Evolutionary conservation across 2,888 invertebrate genomes (phyloP), one percentile per base, ranked within the genome.

Genomic region (Aporophyla lueneburgensis): DNA sequence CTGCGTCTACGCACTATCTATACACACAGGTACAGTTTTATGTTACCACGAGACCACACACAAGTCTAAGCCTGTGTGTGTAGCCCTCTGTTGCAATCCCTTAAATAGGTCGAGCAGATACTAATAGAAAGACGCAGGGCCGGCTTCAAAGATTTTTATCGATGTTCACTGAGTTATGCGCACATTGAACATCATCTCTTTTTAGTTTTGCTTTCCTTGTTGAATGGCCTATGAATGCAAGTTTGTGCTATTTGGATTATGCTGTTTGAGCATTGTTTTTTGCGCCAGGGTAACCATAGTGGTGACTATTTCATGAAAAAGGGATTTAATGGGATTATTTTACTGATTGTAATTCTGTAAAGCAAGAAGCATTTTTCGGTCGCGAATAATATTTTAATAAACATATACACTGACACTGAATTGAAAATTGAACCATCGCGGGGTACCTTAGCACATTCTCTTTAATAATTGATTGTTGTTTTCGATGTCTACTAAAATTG

Each of bases 11-110:
- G 85, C 91, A 89, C 87, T 90, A 88, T 85, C 72, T 83, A 71
- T 78, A 70, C 85, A 81, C 81, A 84, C 84, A 87, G 68, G 74
- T 21, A 70, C 66, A 77, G 67, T 58, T 66, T 49, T 27, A 63
- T 68, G 79, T 76, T 74, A 74, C 72, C 74, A 86, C 70, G 72
- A 73, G 66, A 76, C 76, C 84, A 86, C 84, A 86, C 76, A 84
- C 81, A 65, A 54, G 49, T 61, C 21, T 63, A 75, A 63, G 76
- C 86, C 76, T 90, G 89, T 92, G 93, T 84, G 93, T 86, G 89
- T 76, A 79, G 92, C 94, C 94, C 95, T 94, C 93, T 96, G 96
- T 95, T 95, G 96, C 95, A 96, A 96, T 96, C 95, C 96, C 96
- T 96, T 92, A 96, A 94, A 96, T 96, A 95, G 96, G 96, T 94